Percentiles rank a stretch among this genome's conserved stretches.
These are phyloP conservation scores for Plestiodon gilberti DNA, from an alignment of 2,113 vertebrate species.

Conservation along the genomic window DNA sequence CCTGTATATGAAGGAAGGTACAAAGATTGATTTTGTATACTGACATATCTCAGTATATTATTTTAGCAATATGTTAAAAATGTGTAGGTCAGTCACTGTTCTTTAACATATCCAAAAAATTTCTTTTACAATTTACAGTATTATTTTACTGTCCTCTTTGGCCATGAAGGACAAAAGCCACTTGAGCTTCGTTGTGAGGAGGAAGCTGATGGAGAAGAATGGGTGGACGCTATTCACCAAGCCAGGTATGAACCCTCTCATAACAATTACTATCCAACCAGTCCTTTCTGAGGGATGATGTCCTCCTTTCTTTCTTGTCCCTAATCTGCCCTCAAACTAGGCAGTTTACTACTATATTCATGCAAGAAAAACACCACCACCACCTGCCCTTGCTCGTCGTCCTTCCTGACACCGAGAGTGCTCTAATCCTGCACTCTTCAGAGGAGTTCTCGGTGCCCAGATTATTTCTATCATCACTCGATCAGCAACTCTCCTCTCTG, in stretches of 20 bases:
- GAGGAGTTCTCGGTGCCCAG: too few species aligned
- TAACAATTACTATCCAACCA: not conserved
- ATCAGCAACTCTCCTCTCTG: not conserved
- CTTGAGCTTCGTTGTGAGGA: slow-evolving; percentile 95
- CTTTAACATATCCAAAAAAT: slow-evolving; percentile 4
- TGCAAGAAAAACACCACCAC: not conserved
- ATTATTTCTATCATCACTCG: not conserved
- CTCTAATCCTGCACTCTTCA: not conserved
- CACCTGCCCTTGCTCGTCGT: not conserved
- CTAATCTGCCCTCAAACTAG: not conserved
- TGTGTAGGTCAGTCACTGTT: not conserved
- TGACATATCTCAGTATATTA: too few species aligned
- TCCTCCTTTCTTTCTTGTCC: not conserved
- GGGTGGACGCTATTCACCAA: slow-evolving; percentile 98
- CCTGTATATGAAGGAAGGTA: too few species aligned
- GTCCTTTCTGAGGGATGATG: not conserved
- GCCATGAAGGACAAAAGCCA: slow-evolving; percentile 96
- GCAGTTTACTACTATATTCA: not conserved
- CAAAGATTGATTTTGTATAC: too few species aligned
- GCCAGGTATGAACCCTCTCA: slow-evolving; percentile 82
- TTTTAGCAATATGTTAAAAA: not conserved
- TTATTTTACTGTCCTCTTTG: slow-evolving; percentile 95
- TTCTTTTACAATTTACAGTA: slow-evolving; percentile 77
- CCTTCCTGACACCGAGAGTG: not conserved
- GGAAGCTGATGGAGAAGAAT: slow-evolving; percentile 92